Conservation (phyloP, 1,140 invertebrate genomes). For the Achatina immaculata region DNA sequence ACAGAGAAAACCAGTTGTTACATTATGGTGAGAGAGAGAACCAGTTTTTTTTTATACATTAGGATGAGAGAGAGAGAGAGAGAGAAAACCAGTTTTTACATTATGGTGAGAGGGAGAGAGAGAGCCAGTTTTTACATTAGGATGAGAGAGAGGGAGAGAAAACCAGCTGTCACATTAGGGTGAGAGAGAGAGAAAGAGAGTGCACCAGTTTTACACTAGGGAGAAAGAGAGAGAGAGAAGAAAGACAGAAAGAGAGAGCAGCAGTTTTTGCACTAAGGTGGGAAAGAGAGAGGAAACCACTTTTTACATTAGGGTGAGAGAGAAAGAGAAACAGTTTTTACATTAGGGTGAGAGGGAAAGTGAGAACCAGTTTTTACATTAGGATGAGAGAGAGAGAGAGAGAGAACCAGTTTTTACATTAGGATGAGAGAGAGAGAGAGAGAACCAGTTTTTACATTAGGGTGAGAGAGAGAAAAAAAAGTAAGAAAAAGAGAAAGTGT, state of each 20-base stretch:
- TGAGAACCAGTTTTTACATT: too few relatives aligned
- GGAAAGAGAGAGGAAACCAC: background rate
- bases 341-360: too few relatives aligned
- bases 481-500: too few relatives aligned
- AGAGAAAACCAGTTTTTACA: background rate
- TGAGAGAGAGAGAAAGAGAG: conserved; percentile 31
- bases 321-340: too few relatives aligned
- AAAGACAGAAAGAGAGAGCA: background rate
- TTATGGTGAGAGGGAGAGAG: background rate
- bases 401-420: too few relatives aligned
- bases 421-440: too few relatives aligned
- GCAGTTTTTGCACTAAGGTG: background rate
- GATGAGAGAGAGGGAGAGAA: conserved; percentile 12
- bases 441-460: too few relatives aligned
- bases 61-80: conserved; percentile 7
- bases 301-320: too few relatives aligned
- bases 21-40: too few relatives aligned
- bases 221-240: conserved; percentile 19
- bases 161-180: background rate
- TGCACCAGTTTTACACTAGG: background rate
- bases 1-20: background rate
- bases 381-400: too few relatives aligned
- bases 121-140: background rate
- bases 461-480: too few relatives aligned
- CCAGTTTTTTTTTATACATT: background rate